Conservation (phyloP, 2,113 vertebrate genomes). For the Etheostoma cragini region DNA sequence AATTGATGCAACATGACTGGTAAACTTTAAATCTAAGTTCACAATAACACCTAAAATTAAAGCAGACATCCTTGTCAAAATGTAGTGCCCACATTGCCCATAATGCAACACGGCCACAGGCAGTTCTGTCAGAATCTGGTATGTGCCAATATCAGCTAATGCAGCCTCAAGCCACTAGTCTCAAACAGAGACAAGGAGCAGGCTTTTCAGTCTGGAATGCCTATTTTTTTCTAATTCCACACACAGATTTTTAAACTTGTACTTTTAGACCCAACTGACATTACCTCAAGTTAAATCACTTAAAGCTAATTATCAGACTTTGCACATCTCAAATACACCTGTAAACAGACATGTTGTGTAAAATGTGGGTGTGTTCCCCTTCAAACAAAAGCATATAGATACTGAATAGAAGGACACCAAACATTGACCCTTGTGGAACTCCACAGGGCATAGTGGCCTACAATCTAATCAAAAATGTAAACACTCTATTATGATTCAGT, state of each 20-base stretch:
- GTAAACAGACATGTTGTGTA: background rate
- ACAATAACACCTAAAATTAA: background rate
- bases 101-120: background rate
- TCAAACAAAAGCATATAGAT: background rate
- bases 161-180: too few species aligned
- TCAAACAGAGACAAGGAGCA: too few species aligned
- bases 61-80: background rate
- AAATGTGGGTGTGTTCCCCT: background rate
- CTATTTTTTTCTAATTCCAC: background rate
- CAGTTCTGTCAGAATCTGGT: background rate
- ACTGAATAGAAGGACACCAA: background rate
- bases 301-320: background rate
- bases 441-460: background rate
- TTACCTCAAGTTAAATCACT: background rate
- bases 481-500: background rate
- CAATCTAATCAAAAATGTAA: background rate
- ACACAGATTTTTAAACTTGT: background rate
- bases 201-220: background rate
- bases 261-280: background rate
- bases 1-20: background rate
- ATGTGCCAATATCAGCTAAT: too few species aligned
- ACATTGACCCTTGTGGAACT: constrained; percentile 16
- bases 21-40: background rate
- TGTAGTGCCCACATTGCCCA: background rate
- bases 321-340: background rate